Conservation (phyloP, 2,113 vertebrate species). For the Etheostoma spectabile region DNA sequence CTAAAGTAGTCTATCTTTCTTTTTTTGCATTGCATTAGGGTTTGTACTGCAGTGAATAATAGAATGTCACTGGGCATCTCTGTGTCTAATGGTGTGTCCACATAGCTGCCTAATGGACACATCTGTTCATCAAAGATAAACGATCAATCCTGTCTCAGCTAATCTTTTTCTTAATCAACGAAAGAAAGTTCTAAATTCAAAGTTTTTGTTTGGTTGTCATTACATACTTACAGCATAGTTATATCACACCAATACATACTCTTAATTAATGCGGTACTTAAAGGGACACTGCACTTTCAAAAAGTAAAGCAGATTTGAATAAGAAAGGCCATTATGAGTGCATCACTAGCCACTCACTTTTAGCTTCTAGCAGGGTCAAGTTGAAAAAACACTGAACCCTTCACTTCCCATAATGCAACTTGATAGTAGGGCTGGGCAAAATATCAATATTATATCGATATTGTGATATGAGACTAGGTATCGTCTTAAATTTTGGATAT, state of each 20-base stretch:
- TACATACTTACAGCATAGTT: neutral
- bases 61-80: constrained; percentile 50
- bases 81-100: constrained; percentile 51
- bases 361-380: neutral
- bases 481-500: no score
- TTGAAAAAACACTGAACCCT: neutral
- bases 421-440: no score
- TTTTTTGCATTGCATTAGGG: constrained; percentile 47
- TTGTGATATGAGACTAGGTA: no score
- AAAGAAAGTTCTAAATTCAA: constrained; percentile 24
- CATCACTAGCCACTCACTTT: neutral
- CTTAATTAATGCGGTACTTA: neutral
- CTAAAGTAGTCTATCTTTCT: constrained; percentile 59
- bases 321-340: neutral
- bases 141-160: constrained; percentile 43
- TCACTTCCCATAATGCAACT: neutral
- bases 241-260: neutral
- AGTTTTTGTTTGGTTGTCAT: constrained; percentile 8
- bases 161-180: constrained; percentile 46
- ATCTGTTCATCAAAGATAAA: constrained; percentile 56
- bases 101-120: constrained; percentile 50
- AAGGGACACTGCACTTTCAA: neutral
- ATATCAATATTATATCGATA: no score
- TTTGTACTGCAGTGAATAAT: constrained; percentile 58
- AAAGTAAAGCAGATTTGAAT: neutral